phyloP scores from a whole-genome alignment of 2,888 invertebrate species.

The Apomyelois bistriatella region DNA sequence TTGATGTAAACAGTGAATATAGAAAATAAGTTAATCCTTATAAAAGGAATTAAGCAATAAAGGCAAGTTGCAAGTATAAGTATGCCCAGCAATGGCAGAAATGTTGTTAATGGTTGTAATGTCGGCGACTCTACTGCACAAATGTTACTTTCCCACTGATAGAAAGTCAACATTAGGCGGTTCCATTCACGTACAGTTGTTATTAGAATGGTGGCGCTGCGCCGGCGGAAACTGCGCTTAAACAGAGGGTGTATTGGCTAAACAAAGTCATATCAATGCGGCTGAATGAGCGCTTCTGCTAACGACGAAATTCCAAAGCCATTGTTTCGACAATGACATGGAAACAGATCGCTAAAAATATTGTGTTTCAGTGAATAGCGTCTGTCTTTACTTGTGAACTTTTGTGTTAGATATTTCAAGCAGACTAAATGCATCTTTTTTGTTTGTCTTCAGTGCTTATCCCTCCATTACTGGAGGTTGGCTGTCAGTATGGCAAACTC shows the following conservation, averaged over 20 bases:
- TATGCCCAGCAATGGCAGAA: constrained; percentile 47
- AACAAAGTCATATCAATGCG: constrained; percentile 51
- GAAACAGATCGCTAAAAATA: neutral
- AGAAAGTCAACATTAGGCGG: constrained; percentile 69
- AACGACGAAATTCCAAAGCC: neutral
- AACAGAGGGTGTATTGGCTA: constrained; percentile 42
- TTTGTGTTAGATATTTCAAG: neutral
- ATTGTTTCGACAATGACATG: constrained; percentile 2
- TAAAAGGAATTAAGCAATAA: neutral
- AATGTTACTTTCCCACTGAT: constrained; percentile 69
- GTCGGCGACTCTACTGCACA: constrained; percentile 48
- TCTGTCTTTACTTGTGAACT: neutral
- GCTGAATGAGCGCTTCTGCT: constrained; percentile 40
- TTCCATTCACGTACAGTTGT: constrained; percentile 58
- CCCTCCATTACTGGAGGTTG: too few relatives aligned
- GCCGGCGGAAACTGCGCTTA: constrained; percentile 61
- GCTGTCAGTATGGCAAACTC: too few relatives aligned
- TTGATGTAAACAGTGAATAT: too few relatives aligned
- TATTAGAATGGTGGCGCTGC: constrained; percentile 53
- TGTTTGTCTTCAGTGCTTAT: too few relatives aligned
- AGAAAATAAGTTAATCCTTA: too few relatives aligned
- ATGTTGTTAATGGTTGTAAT: constrained; percentile 58
- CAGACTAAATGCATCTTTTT: too few relatives aligned
- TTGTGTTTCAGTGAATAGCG: neutral
- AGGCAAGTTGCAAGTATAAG: constrained; percentile 17